A percentile compares a stretch with the other conserved stretches of the same genome.
phyloP scores from a whole-genome alignment of 2,888 invertebrate species.

The Drosophila greeni region DNA sequence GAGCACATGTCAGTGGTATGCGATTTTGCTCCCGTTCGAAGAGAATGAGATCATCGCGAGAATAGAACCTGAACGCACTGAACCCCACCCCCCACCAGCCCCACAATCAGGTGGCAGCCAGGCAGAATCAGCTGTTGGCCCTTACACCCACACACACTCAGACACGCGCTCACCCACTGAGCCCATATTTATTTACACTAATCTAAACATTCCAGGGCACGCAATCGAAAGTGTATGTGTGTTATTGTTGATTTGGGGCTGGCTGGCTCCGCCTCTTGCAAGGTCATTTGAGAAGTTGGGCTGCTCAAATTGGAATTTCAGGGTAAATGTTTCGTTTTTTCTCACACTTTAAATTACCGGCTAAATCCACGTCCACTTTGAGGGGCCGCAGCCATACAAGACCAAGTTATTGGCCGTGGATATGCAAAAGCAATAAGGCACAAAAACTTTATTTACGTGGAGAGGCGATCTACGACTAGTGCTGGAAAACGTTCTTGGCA shows the following conservation, averaged over 20 bases:
- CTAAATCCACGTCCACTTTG: slow-evolving; percentile 13
- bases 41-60: slow-evolving; percentile 61
- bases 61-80: slow-evolving; percentile 15
- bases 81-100: slow-evolving; percentile 39
- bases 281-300: slow-evolving; percentile 51
- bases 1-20: slow-evolving; percentile 17
- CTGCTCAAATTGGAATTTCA: slow-evolving; percentile 2
- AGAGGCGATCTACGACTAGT: slow-evolving; percentile 21
- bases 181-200: slow-evolving; percentile 11
- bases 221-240: slow-evolving; percentile 2
- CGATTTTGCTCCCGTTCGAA: slow-evolving; percentile 19
- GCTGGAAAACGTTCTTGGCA: background rate
- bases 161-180: background rate
- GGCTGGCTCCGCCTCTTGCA: slow-evolving; percentile 53
- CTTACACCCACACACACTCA: slow-evolving; percentile 21
- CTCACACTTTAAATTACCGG: slow-evolving; percentile 13
- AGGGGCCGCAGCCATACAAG: slow-evolving; percentile 19
- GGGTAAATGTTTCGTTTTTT: background rate
- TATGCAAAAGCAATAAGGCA: slow-evolving; percentile 1
- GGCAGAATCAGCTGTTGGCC: slow-evolving; percentile 62
- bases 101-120: slow-evolving; percentile 55
- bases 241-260: slow-evolving; percentile 61
- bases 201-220: slow-evolving; percentile 26
- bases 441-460: slow-evolving; percentile 34
- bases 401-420: background rate